phyloP scores from a whole-genome alignment of 2,888 invertebrate species.

The Leptopilina drosophilae region DNA sequence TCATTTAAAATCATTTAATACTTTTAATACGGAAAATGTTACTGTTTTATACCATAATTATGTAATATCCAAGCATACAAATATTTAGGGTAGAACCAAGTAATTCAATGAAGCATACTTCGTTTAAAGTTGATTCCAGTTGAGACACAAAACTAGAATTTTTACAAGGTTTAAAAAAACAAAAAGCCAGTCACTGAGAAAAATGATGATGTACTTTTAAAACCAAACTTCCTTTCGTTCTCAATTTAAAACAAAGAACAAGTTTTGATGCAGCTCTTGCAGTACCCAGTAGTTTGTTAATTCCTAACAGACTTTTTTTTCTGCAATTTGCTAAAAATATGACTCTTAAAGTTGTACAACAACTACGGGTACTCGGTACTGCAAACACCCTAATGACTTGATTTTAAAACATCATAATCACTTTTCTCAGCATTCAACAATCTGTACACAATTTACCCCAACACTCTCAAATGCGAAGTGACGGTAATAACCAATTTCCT shows the following conservation, averaged over 20 bases:
- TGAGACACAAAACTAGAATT: conserved; percentile 39
- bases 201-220: neutral
- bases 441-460: conserved; percentile 6
- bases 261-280: too few species aligned
- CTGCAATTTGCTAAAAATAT: too few species aligned
- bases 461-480: conserved; percentile 17
- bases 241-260: too few species aligned
- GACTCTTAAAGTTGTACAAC: too few species aligned
- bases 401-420: too few species aligned
- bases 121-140: conserved; percentile 26
- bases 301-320: too few species aligned
- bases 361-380: too few species aligned
- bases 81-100: conserved; percentile 22
- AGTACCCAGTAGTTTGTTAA: too few species aligned
- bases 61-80: conserved; percentile 40
- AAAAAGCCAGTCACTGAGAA: neutral
- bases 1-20: too few species aligned
- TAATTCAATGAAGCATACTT: conserved; percentile 38
- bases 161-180: neutral
- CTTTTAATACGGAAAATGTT: neutral
- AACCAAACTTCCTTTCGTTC: too few species aligned
- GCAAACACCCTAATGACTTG: too few species aligned
- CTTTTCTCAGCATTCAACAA: too few species aligned
- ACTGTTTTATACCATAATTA: conserved; percentile 16
- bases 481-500: neutral